Evolutionary conservation across 1,140 invertebrate genomes (phyloP).

Genomic region (Cryptotermes secundus): DNA sequence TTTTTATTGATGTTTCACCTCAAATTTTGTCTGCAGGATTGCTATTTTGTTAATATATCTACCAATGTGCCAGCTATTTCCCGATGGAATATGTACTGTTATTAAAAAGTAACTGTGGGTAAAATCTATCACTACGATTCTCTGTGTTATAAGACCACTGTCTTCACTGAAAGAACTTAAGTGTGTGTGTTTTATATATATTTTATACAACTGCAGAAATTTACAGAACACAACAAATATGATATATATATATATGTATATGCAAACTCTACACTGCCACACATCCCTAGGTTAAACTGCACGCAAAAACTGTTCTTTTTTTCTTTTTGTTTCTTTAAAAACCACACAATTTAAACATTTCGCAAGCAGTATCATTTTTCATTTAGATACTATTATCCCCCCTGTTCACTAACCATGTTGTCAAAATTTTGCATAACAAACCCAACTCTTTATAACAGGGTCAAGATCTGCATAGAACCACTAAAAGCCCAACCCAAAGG

Average conservation of each 20-base stretch:
- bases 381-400: not conserved
- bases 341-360: constrained; percentile 3
- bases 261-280: constrained; percentile 17
- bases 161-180: constrained; percentile 12
- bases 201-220: constrained; percentile 3
- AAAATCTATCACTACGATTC: not conserved
- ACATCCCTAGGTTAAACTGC: constrained; percentile 21
- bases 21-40: not conserved
- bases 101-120: constrained; percentile 17
- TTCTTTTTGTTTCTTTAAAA: constrained; percentile 9
- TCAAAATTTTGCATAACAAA: constrained; percentile 21
- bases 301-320: constrained; percentile 18
- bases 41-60: not conserved
- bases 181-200: constrained; percentile 24
- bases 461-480: not conserved
- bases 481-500: not conserved
- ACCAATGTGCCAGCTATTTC: not conserved
- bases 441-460: not conserved
- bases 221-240: constrained; percentile 6
- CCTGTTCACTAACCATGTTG: not conserved
- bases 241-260: not conserved
- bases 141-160: not conserved
- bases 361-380: not conserved
- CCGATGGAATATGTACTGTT: not conserved
- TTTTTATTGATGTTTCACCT: not conserved